Base-by-base conservation (phyloP, 2,113 vertebrate species). In the Spea bombifrons region DNA sequence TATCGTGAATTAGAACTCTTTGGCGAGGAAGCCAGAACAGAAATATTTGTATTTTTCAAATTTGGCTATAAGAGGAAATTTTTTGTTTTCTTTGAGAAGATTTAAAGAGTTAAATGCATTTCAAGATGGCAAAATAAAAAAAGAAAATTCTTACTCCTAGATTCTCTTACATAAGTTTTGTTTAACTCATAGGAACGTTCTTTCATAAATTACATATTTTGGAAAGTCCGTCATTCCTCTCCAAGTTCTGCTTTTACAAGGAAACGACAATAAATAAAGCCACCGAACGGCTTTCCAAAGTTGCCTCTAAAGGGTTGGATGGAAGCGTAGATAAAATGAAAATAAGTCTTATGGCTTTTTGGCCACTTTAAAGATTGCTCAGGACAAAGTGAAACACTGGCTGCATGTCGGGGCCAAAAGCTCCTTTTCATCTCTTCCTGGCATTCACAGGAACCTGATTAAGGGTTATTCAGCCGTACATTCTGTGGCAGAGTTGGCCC, bases 341-440 rank as follows among this genome's bases (percentile, higher is more conserved):
- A 30, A 30, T 30, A 30, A 30, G 30, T 30, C 30, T 30, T 30
- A 30, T 30, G 30, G 1, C 30, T 30, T 61, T 61, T 65, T 65
- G 3, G 5, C 4, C 17, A 43, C 8, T 17, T 30, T 30, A n/a
- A 0, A 76, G 30, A 30, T 30, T 30, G 30, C 2, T 30, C 30
- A 83, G 80, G 84, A 89, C 87, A 89, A 87, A 88, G 87, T 87
- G 80, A 67, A 85, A 85, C 88, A 85, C 87, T 89, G 86, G 86
- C 81, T 73, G 81, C 68, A 80, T 82, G 75, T 82, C 72, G 69
- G 76, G 84, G 84, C 55, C 83, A 85, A 83, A 82, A 78, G 86
- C 85, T 59, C 12, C 10, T 88, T 89, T 89, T 90, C 89, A 89
- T 87, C 84, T 71, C 81, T 66, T 68, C 84, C 87, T 86, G 82